phyloP scores from a whole-genome alignment of 2,797 vertebrate genomes.

The Epinephelus malabaricus region DNA sequence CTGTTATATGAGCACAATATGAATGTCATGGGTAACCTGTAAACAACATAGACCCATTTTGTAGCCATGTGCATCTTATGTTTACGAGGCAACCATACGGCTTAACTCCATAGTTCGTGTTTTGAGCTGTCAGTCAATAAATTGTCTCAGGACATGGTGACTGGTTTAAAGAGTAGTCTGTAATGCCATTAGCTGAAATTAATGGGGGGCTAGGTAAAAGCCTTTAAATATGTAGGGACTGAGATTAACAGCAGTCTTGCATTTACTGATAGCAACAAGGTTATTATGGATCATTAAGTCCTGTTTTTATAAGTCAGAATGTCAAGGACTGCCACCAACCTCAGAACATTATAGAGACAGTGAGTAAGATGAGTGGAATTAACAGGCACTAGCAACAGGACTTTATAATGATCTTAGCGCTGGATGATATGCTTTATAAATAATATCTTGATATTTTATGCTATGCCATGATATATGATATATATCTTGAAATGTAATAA shows the following conservation, averaged over 20 bases:
- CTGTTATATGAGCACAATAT: no score
- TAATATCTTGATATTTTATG: no score
- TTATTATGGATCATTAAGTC: not conserved
- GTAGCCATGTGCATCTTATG: no score
- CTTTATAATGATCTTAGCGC: not conserved
- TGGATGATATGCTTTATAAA: no score
- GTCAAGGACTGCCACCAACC: not conserved
- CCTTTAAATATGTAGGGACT: not conserved
- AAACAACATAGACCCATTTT: not conserved
- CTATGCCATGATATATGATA: no score
- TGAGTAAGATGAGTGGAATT: not conserved
- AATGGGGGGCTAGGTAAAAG: not conserved
- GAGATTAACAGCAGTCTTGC: not conserved
- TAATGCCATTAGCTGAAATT: not conserved
- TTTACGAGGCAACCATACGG: not conserved
- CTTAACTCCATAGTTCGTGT: not conserved
- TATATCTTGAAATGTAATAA: no score
- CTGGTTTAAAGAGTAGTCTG: not conserved
- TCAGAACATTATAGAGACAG: not conserved
- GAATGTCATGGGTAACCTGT: not conserved
- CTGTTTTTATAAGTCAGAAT: not conserved
- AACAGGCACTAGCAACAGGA: not conserved
- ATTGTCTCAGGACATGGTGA: not conserved
- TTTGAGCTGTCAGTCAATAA: not conserved
- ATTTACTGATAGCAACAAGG: not conserved